These are phyloP conservation scores for Spisula solida DNA, from an alignment of 2,888 invertebrate species.

Conservation along the genomic window DNA sequence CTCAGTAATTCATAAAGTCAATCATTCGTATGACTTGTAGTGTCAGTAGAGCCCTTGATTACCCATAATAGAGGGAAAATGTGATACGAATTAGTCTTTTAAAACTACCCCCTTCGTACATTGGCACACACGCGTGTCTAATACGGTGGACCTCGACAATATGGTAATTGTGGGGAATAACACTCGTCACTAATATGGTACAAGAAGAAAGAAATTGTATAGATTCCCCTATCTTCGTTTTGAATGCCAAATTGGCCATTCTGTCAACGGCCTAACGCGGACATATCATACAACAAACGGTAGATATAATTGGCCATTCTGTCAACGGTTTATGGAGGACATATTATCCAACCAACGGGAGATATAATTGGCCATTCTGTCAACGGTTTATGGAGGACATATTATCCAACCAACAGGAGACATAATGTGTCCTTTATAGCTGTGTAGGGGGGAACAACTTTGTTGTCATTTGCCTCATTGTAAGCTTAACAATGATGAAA, in stretches of 20 bases:
- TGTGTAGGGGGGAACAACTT: no score
- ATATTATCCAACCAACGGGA: no score
- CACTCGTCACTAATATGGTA: background rate
- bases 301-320: no score
- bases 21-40: slow-evolving; percentile 18
- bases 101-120: background rate
- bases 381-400: no score
- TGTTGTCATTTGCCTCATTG: no score
- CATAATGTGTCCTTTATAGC: no score
- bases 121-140: slow-evolving; percentile 11
- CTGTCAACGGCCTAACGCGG: no score
- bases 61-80: slow-evolving; percentile 13
- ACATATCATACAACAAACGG: no score
- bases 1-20: slow-evolving; percentile 37
- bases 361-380: no score
- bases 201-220: background rate
- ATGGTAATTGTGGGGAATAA: background rate
- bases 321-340: no score
- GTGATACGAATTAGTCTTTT: background rate
- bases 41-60: slow-evolving; percentile 2
- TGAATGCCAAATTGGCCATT: background rate
- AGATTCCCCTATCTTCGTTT: background rate
- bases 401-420: no score
- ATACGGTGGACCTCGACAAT: background rate
- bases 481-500: no score